phyloP scores from a whole-genome alignment of 2,797 vertebrate species.

The Spinus pinus region DNA sequence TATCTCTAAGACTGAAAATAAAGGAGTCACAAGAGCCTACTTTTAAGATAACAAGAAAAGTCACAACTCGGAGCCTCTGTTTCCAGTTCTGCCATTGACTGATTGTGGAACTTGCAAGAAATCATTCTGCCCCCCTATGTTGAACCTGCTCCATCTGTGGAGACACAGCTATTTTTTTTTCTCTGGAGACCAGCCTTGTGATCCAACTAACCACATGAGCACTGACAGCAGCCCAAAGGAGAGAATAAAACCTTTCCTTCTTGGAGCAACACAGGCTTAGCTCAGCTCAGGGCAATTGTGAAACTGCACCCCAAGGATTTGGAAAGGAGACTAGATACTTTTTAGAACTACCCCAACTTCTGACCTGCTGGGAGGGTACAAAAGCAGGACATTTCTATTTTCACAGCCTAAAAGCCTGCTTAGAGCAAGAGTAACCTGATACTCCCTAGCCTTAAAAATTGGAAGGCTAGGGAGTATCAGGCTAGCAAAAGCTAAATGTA shows the following conservation, averaged over 20 bases:
- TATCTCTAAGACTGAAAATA: neutral
- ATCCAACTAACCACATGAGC: neutral
- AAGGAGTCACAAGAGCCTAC: neutral
- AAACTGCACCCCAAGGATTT: neutral
- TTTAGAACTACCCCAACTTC: neutral
- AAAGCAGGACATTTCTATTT: neutral
- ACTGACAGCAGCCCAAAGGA: neutral
- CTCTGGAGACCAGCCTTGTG: neutral
- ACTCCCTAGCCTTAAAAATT: neutral
- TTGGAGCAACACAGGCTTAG: neutral
- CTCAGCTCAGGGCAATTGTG: neutral
- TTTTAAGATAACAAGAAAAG: neutral
- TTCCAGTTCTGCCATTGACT: neutral
- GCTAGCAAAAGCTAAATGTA: neutral
- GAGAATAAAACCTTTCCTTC: neutral
- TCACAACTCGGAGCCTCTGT: neutral
- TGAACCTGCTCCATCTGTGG: neutral
- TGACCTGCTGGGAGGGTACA: neutral
- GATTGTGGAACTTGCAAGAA: neutral
- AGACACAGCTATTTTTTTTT: neutral
- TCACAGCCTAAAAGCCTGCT: neutral
- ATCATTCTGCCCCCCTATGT: neutral
- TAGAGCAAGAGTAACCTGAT: neutral
- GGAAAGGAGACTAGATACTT: neutral
- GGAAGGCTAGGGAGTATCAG: too few species aligned